Conservation (phyloP, 2,797 vertebrate genomes). For the Propithecus deckenii region DNA sequence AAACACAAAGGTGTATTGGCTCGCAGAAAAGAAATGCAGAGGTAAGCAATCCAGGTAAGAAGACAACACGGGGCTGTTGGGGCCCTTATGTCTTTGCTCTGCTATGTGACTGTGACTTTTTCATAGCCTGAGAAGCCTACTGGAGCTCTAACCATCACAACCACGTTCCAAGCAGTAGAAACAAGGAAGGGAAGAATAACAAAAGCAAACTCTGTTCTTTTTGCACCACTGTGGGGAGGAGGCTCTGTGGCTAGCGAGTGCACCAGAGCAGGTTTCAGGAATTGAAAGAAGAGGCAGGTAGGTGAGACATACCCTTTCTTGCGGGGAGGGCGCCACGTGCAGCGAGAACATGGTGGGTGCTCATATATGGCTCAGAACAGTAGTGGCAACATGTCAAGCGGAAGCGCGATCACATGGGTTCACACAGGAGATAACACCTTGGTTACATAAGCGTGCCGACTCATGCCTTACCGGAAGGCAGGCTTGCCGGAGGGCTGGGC, state of each 20-base stretch:
- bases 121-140: neutral
- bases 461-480: too few species aligned
- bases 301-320: too few species aligned
- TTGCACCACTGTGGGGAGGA: neutral
- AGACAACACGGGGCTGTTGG: too few species aligned
- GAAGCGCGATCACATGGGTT: too few species aligned
- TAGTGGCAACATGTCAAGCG: too few species aligned
- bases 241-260: too few species aligned
- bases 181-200: neutral
- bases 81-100: neutral
- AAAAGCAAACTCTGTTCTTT: neutral
- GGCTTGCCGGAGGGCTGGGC: rapidly evolving
- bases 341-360: too few species aligned
- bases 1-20: neutral
- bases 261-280: too few species aligned
- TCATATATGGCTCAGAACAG: too few species aligned
- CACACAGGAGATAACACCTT: too few species aligned
- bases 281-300: too few species aligned
- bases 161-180: neutral
- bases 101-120: neutral
- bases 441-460: too few species aligned
- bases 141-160: neutral
- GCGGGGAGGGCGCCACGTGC: rapidly evolving
- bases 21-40: neutral
- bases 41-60: neutral